phyloP scores from a whole-genome alignment of 2,113 vertebrate species.

The Sylvia atricapilla region DNA sequence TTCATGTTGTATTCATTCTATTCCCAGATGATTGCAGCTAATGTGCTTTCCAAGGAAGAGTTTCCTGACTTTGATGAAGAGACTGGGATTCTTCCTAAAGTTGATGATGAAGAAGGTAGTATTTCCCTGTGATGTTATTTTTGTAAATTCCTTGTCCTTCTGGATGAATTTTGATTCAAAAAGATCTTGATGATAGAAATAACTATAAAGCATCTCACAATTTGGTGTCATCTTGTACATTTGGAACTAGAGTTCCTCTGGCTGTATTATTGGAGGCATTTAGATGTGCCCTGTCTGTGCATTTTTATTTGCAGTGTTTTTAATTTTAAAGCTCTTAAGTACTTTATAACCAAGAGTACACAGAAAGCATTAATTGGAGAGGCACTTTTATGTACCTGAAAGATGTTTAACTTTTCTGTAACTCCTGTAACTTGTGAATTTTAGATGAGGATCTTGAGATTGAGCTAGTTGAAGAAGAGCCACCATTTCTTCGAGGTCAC shows the following conservation, averaged over 20 bases:
- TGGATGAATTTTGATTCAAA: not conserved
- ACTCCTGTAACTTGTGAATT: not conserved
- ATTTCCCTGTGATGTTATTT: not conserved
- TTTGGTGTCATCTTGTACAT: not conserved
- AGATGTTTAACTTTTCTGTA: not conserved
- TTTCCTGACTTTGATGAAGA: constrained; percentile 99
- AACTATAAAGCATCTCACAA: not conserved
- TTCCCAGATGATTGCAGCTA: constrained; percentile 95
- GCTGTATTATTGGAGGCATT: not conserved
- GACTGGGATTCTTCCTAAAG: constrained; percentile 97
- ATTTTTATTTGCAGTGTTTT: not conserved
- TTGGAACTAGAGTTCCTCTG: not conserved
- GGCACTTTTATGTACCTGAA: not conserved
- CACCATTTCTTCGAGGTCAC: constrained; percentile 94
- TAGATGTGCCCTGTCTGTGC: not conserved
- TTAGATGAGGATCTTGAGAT: constrained; percentile 97
- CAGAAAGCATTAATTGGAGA: not conserved
- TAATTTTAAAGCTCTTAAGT: not conserved
- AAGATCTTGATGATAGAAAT: not conserved
- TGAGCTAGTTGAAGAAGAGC: constrained; percentile 96
- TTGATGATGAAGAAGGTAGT: constrained; percentile 96
- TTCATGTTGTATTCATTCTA: not conserved
- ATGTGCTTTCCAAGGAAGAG: constrained; percentile 97
- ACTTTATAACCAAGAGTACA: not conserved
- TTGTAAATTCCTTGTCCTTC: not conserved